phyloP scores from a whole-genome alignment of 1,140 invertebrate genomes.

The Drosophila rufa region DNA sequence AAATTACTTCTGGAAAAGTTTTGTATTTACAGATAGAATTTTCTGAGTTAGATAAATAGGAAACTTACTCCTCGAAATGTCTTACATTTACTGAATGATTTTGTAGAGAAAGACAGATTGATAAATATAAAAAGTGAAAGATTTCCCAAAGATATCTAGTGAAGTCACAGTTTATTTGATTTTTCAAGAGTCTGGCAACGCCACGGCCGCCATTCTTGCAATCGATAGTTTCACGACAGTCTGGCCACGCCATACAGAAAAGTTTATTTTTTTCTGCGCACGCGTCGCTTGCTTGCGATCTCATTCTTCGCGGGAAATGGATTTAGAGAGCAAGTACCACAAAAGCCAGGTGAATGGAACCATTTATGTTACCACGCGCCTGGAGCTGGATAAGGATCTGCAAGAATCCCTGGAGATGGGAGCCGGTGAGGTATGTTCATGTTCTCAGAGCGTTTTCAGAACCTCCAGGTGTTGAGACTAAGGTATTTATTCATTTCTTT shows the following conservation, averaged over 20 bases:
- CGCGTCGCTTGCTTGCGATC: constrained; percentile 6
- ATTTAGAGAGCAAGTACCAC: constrained; percentile 25
- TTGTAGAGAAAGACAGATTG: not conserved
- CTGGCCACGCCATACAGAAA: not conserved
- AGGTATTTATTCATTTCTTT: not conserved
- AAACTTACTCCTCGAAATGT: not conserved
- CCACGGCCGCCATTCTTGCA: too few relatives aligned
- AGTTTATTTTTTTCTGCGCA: not conserved
- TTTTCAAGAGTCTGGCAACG: too few relatives aligned
- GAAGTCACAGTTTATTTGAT: not conserved
- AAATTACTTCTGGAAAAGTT: not conserved
- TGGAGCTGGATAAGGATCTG: not conserved
- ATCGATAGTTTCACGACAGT: not conserved
- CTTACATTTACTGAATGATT: too few relatives aligned
- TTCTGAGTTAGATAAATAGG: not conserved
- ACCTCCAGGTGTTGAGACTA: not conserved
- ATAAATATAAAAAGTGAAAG: not conserved
- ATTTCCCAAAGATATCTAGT: too few relatives aligned
- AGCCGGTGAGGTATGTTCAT: constrained; percentile 48
- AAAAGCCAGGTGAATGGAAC: constrained; percentile 54
- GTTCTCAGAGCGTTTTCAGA: not conserved
- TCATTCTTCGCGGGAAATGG: constrained; percentile 19
- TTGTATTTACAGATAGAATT: not conserved
- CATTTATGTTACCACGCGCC: constrained; percentile 26
- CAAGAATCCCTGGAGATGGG: constrained; percentile 18